Conservation (phyloP, 2,113 vertebrate species). For the Danionella cerebrum region DNA sequence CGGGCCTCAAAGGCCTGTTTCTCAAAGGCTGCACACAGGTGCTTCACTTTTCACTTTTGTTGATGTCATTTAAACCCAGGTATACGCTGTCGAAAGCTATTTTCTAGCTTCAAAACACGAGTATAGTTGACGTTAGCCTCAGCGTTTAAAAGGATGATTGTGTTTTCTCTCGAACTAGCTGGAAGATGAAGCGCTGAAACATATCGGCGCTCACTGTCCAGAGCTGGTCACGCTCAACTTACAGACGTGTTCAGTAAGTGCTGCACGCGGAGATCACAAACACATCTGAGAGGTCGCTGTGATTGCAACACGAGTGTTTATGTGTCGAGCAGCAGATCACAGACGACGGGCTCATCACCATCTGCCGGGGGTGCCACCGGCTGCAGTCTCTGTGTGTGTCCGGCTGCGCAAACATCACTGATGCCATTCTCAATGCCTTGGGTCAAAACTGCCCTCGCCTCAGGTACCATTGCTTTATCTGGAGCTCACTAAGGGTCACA, state of each 20-base stretch:
- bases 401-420: constrained; percentile 95
- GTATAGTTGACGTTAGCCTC: too few relatives aligned
- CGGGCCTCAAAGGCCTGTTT: constrained; percentile 84
- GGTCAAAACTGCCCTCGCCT: constrained; percentile 94
- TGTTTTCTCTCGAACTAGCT: constrained; percentile 58
- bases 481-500: too few relatives aligned
- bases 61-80: too few relatives aligned
- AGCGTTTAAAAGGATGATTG: neutral
- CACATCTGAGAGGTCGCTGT: neutral
- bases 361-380: constrained; percentile 94
- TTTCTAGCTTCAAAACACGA: too few relatives aligned
- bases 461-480: too few relatives aligned
- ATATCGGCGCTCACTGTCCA: constrained; percentile 89
- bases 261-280: constrained; percentile 1
- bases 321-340: constrained; percentile 85
- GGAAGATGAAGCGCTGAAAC: constrained; percentile 93
- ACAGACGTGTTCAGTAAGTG: constrained; percentile 92
- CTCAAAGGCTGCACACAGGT: constrained; percentile 98
- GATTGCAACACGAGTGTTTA: neutral
- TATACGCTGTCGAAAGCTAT: too few relatives aligned
- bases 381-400: constrained; percentile 94
- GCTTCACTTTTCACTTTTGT: constrained; percentile 11
- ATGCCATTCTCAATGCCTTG: constrained; percentile 90
- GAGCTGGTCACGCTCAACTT: constrained; percentile 93
- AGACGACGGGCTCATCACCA: constrained; percentile 95